phyloP scores from a whole-genome alignment of 1,140 invertebrate species.

The Tetragonula clypearis region DNA sequence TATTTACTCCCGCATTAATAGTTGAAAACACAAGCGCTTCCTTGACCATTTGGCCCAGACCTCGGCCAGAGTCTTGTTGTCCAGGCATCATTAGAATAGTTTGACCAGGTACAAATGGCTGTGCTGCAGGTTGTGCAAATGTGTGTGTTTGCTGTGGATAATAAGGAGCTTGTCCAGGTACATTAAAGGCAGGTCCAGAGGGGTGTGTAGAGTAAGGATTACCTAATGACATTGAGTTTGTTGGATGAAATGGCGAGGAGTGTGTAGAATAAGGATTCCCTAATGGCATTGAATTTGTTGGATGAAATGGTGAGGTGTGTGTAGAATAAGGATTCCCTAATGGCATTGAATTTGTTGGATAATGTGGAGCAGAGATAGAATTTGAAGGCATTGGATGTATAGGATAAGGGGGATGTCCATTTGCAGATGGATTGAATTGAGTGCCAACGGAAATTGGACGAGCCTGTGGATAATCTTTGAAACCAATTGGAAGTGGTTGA shows the following conservation, averaged over 20 bases:
- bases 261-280: conserved; percentile 57
- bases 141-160: conserved; percentile 68
- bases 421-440: neutral
- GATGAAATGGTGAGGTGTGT: conserved; percentile 5
- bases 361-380: conserved; percentile 32
- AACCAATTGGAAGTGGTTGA: conserved; percentile 43
- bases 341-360: conserved; percentile 41
- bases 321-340: conserved; percentile 59
- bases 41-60: conserved; percentile 73
- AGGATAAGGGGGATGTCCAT: conserved; percentile 17
- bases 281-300: conserved; percentile 38
- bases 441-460: neutral
- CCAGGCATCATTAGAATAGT: conserved; percentile 68
- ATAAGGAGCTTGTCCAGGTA: conserved; percentile 37
- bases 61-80: conserved; percentile 64
- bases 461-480: conserved; percentile 43
- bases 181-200: conserved; percentile 13
- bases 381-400: neutral
- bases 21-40: conserved; percentile 75
- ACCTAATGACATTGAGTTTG: conserved; percentile 45
- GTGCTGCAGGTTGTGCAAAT: conserved; percentile 67
- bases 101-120: conserved; percentile 71
- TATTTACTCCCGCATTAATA: conserved; percentile 73
- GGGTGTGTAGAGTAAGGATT: conserved; percentile 56
- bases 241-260: neutral